These are phyloP conservation scores for Choristoneura rosaceana DNA, from an alignment of 2,888 invertebrate genomes.

Conservation along the genomic window DNA sequence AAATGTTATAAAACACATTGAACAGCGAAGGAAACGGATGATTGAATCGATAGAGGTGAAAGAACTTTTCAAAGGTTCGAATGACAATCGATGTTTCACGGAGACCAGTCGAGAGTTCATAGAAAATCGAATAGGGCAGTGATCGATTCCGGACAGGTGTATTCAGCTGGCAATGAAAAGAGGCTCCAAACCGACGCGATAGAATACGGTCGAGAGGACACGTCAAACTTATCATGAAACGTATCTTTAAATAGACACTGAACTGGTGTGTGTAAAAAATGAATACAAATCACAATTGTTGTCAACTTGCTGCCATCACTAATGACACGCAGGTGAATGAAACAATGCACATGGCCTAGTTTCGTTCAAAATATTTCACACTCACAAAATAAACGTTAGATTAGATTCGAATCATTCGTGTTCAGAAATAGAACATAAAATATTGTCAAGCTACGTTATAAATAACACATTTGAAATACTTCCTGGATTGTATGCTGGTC, in stretches of 20 bases:
- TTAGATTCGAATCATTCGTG: background rate
- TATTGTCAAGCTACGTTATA: conserved; percentile 4
- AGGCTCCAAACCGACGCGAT: conserved; percentile 15
- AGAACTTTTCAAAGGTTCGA: conserved; percentile 42
- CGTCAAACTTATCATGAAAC: conserved; percentile 23
- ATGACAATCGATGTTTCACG: conserved; percentile 42
- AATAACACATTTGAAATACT: conserved; percentile 15
- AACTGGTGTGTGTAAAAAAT: background rate
- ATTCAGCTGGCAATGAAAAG: conserved; percentile 32
- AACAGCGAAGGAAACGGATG: conserved; percentile 28
- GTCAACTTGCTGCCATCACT: background rate
- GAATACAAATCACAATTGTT: background rate
- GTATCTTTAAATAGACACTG: background rate
- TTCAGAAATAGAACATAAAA: background rate
- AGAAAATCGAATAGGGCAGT: conserved; percentile 43
- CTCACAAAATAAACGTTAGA: background rate
- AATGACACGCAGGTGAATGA: background rate
- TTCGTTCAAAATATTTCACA: background rate
- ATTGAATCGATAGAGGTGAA: conserved; percentile 41
- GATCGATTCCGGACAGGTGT: conserved; percentile 46
- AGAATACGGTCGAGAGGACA: conserved; percentile 18
- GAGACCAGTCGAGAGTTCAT: conserved; percentile 40
- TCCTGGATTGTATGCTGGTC: conserved; percentile 2
- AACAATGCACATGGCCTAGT: background rate
- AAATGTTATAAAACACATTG: conserved; percentile 34